A percentile compares a stretch with the other conserved stretches of the same genome.
phyloP scores from a whole-genome alignment of 2,888 invertebrate genomes.

The Hypolimnas misippus region DNA sequence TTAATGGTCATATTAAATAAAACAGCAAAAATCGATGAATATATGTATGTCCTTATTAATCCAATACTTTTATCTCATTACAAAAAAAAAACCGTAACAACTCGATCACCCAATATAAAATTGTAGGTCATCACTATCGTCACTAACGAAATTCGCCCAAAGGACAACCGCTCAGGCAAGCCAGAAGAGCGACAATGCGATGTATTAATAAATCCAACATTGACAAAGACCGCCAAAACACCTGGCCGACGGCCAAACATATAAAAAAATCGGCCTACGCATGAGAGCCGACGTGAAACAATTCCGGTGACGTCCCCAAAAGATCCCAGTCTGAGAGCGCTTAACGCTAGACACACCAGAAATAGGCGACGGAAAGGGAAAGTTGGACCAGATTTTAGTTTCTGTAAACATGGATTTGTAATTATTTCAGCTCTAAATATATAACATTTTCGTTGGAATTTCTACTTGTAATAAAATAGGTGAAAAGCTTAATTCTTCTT shows the following conservation, averaged over 20 bases:
- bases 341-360: constrained; percentile 38
- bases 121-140: constrained; percentile 42
- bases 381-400: constrained; percentile 21
- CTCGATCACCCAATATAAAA: constrained; percentile 5
- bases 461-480: not conserved
- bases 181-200: constrained; percentile 66
- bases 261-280: constrained; percentile 70
- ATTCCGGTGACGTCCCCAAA: constrained; percentile 56
- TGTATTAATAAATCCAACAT: constrained; percentile 83
- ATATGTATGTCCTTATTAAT: not conserved
- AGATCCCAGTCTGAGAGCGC: constrained; percentile 42
- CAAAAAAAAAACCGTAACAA: not conserved
- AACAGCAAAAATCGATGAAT: not conserved
- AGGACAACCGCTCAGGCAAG: constrained; percentile 52
- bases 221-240: constrained; percentile 84
- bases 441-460: not conserved
- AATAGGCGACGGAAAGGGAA: constrained; percentile 35
- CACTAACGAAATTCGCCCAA: constrained; percentile 43
- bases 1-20: not conserved
- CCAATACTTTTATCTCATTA: not conserved
- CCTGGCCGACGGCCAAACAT: constrained; percentile 70
- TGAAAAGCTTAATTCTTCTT: not conserved
- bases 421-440: constrained; percentile 6
- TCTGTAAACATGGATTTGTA: constrained; percentile 19
- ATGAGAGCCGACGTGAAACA: constrained; percentile 53